phyloP scores from a whole-genome alignment of 1,140 invertebrate species.

The Calliopsis andreniformis region DNA sequence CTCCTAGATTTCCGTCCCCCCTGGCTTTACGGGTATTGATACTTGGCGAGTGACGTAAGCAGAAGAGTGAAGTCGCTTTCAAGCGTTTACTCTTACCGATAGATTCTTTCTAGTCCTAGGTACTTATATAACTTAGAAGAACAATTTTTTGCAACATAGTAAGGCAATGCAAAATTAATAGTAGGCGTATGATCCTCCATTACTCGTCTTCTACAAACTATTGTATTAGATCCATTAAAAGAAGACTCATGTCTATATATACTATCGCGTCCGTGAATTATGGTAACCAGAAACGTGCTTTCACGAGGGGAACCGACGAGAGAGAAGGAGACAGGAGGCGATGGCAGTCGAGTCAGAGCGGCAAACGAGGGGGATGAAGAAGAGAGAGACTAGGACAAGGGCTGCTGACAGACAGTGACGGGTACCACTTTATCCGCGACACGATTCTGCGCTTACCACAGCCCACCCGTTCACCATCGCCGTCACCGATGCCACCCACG shows the following conservation, averaged over 20 bases:
- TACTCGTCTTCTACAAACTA: neutral
- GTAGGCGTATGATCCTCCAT: neutral
- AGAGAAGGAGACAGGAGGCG: constrained; percentile 11
- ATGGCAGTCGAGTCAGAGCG: constrained; percentile 20
- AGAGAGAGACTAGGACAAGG: constrained; percentile 69
- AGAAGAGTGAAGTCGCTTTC: neutral
- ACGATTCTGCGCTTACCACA: constrained; percentile 80
- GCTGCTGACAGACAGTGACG: constrained; percentile 78
- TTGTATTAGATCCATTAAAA: neutral
- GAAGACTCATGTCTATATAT: constrained; percentile 1
- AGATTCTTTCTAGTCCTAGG: too few relatives aligned
- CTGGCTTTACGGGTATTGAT: too few relatives aligned
- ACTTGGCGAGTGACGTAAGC: too few relatives aligned
- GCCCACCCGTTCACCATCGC: constrained; percentile 72
- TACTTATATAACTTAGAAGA: too few relatives aligned
- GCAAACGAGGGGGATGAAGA: constrained; percentile 58
- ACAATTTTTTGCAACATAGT: too few relatives aligned
- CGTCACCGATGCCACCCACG: constrained; percentile 62
- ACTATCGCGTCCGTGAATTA: constrained; percentile 53
- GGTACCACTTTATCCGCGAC: constrained; percentile 78
- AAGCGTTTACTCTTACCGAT: neutral
- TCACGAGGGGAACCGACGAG: neutral
- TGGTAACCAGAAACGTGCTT: constrained; percentile 23
- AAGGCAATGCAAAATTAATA: neutral
- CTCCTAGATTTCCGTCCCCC: too few relatives aligned